Conservation (phyloP, 2,888 invertebrate genomes). For the Epirrita christyi region DNA sequence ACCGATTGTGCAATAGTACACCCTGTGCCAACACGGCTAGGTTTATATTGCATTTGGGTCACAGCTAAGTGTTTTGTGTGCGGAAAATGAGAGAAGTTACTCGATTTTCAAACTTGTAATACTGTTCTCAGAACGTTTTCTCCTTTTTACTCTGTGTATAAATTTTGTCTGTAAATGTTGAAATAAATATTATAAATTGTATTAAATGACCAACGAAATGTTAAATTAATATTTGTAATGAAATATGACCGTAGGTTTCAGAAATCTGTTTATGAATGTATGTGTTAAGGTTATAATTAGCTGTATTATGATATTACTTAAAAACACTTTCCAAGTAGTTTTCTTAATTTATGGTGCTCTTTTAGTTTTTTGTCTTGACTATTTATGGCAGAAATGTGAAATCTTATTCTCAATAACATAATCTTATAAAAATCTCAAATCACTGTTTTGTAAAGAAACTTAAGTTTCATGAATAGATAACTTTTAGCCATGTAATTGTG, state of each 20-base stretch:
- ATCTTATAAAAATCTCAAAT: conserved; percentile 1
- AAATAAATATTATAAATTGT: conserved; percentile 24
- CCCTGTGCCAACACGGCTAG: conserved; percentile 17
- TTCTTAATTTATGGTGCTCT: conserved; percentile 20
- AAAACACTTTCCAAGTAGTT: neutral
- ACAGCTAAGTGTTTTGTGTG: conserved; percentile 7
- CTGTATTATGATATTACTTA: conserved; percentile 8
- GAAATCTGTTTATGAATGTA: conserved; percentile 9
- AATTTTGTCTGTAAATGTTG: conserved; percentile 15
- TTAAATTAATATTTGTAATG: conserved; percentile 8
- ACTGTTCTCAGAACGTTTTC: conserved; percentile 4
- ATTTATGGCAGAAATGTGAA: conserved; percentile 11
- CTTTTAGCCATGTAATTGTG: conserved; percentile 12
- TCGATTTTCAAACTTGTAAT: conserved; percentile 11
- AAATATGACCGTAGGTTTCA: conserved; percentile 1
- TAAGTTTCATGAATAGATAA: conserved; percentile 11
- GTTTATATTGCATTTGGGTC: conserved; percentile 26
- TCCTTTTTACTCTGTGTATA: conserved; percentile 10
- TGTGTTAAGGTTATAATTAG: neutral
- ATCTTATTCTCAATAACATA: neutral
- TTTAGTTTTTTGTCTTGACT: conserved; percentile 8
- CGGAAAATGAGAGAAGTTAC: conserved; percentile 5
- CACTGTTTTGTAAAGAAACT: neutral
- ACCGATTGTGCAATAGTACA: conserved; percentile 14
- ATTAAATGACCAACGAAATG: conserved; percentile 38